Percentiles rank a stretch among this genome's conserved stretches.
Evolutionary conservation across 2,888 invertebrate genomes (phyloP).

Genomic region (Troilus luridus): DNA sequence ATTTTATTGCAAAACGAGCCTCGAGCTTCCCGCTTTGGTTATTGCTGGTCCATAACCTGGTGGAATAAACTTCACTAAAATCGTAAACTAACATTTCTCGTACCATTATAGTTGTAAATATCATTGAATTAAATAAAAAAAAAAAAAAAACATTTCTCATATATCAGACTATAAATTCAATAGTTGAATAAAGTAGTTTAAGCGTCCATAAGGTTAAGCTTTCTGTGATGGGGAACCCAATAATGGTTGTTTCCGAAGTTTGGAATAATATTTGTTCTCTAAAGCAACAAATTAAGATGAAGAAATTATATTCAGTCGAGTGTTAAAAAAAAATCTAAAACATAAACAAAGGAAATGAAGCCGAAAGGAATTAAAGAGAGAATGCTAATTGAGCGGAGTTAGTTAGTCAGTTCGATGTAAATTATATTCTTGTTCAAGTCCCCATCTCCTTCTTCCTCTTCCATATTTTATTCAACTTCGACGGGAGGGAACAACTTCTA

Average conservation of each 20-base stretch:
- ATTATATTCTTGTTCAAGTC: neutral
- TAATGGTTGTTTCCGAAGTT: neutral
- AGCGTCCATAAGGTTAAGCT: no score
- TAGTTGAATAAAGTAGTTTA: no score
- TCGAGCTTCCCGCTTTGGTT: no score
- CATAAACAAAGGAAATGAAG: neutral
- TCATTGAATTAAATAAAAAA: no score
- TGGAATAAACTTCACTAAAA: no score
- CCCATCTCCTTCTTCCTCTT: neutral
- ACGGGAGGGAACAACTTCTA: neutral
- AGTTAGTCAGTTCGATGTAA: conserved; percentile 28
- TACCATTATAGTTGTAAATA: no score
- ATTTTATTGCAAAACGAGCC: no score
- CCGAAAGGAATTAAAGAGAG: neutral
- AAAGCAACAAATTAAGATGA: neutral
- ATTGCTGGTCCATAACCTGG: no score
- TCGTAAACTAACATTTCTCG: no score
- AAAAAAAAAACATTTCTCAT: no score
- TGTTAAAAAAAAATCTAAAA: neutral
- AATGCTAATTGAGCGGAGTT: conserved; percentile 31
- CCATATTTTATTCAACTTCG: neutral
- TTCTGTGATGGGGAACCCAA: neutral
- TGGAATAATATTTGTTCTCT: neutral
- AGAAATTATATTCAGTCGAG: neutral
- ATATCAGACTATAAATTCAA: no score